Evolutionary conservation across 1,140 invertebrate species (phyloP), one percentile per base, ranked within the genome.

Genomic region (Samia ricini): DNA sequence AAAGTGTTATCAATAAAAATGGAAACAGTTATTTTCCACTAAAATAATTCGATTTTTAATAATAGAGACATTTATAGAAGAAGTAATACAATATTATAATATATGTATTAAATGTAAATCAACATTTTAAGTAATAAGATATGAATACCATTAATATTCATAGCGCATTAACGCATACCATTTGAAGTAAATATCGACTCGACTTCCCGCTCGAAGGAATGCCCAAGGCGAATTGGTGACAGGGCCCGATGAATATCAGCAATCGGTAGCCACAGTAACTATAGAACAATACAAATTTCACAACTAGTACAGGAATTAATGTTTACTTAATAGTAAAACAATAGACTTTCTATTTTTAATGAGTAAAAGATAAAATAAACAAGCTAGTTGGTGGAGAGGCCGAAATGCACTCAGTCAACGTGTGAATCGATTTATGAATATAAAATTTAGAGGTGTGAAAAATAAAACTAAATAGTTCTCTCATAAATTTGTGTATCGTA

Each of bases 131-230:
- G n/a, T 42, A 42, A 42, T 15, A n/a, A n/a, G n/a, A n/a, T 12
- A 42, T 4, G n/a, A 42, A 42, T 15, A 8, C 12, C 15, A 4
- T 26, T 4, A 26, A 42, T 42, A 42, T 42, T 42, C 33, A 42
- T 42, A 42, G 33, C 10, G 2, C 10, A 36, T 36, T 15, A 42
- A 42, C 12, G 15, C 61, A 60, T 42, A 33, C 56, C 65, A 63
- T 63, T 63, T 61, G 15, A 63, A 65, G 63, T 69, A 58, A 62
- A 12, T 42, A 42, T 42, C 33, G 33, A 61, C 61, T 67, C 64
- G 60, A 73, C 69, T 82, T 82, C 80, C 80, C 72, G 77, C 56
- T 77, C 62, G 58, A 61, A 63, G 74, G 80, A 80, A 83, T 83
- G 78, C 63, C 68, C 77, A 83, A 83, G 80, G 80, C 69, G 54